phyloP scores from a whole-genome alignment of 2,797 vertebrate species.

The Urosaurus nigricauda region DNA sequence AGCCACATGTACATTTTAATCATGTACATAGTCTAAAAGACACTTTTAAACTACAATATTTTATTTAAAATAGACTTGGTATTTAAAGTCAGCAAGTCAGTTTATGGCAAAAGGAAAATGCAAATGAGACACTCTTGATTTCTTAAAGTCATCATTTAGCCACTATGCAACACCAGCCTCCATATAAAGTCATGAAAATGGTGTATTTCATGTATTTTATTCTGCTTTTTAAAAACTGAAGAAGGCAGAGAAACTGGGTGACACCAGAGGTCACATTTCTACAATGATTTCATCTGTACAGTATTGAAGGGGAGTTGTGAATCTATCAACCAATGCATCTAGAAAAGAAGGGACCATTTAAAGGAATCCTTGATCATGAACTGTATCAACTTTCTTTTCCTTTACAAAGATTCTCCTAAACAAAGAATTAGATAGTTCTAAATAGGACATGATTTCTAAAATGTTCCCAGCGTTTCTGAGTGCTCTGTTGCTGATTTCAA shows the following conservation, averaged over 20 bases:
- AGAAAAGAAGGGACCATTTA: not conserved
- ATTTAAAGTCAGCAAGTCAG: no score
- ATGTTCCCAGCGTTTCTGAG: conserved; percentile 2
- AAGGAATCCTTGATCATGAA: not conserved
- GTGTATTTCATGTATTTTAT: not conserved
- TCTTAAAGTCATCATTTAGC: not conserved
- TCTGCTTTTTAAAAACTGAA: not conserved
- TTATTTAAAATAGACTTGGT: no score
- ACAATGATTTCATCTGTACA: not conserved
- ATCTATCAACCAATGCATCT: not conserved
- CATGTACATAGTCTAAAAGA: not conserved
- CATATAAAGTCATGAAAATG: not conserved
- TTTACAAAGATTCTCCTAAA: not conserved
- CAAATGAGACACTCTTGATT: not conserved
- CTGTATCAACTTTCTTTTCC: not conserved
- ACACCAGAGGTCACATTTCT: not conserved
- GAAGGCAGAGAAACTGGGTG: not conserved
- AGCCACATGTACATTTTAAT: not conserved
- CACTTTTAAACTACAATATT: no score
- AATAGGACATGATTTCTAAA: not conserved
- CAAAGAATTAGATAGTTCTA: not conserved
- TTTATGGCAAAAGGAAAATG: not conserved
- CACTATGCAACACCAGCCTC: not conserved
- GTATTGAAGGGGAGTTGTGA: not conserved
- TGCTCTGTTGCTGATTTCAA: not conserved